Percentiles rank a stretch among this genome's conserved stretches.
phyloP scores from a whole-genome alignment of 2,888 invertebrate genomes.

The Mesorhabditis spiculigera region DNA sequence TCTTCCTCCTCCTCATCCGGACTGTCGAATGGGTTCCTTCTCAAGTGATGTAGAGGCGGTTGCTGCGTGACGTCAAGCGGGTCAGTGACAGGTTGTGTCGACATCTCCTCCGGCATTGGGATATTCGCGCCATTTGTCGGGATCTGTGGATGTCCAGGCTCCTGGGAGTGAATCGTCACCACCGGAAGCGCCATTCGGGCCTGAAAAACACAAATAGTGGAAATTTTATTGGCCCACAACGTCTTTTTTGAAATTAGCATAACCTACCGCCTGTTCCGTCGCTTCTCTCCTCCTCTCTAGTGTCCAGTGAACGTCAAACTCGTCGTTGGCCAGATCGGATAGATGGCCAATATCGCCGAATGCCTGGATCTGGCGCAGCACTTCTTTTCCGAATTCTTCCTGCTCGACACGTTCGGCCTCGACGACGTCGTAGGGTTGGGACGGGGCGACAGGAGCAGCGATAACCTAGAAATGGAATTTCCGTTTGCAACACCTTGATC shows the following conservation, averaged over 20 bases:
- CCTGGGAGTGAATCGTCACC: neutral
- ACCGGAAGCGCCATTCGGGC: constrained; percentile 9
- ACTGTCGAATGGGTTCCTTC: constrained; percentile 47
- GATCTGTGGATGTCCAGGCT: neutral
- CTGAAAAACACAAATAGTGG: neutral
- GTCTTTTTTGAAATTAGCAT: neutral
- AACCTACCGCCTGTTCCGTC: neutral
- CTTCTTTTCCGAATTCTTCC: constrained; percentile 44
- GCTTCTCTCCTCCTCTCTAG: constrained; percentile 16
- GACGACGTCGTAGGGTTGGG: constrained; percentile 42
- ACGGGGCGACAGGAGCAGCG: constrained; percentile 51
- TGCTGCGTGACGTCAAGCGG: constrained; percentile 9
- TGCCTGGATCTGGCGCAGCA: constrained; percentile 39
- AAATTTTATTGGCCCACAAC: neutral
- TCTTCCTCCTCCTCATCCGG: constrained; percentile 30
- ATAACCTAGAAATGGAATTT: constrained; percentile 39
- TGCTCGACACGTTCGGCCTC: constrained; percentile 46
- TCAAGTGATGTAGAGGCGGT: constrained; percentile 6
- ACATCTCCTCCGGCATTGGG: neutral
- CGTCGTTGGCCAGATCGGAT: constrained; percentile 44
- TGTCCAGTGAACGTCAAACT: constrained; percentile 57
- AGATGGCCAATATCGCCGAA: constrained; percentile 48
- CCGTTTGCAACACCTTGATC: too few species aligned
- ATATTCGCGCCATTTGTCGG: constrained; percentile 1
- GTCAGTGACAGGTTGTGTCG: constrained; percentile 8